phyloP scores from a whole-genome alignment of 2,797 vertebrate genomes.

The Gymnothorax reevesii region DNA sequence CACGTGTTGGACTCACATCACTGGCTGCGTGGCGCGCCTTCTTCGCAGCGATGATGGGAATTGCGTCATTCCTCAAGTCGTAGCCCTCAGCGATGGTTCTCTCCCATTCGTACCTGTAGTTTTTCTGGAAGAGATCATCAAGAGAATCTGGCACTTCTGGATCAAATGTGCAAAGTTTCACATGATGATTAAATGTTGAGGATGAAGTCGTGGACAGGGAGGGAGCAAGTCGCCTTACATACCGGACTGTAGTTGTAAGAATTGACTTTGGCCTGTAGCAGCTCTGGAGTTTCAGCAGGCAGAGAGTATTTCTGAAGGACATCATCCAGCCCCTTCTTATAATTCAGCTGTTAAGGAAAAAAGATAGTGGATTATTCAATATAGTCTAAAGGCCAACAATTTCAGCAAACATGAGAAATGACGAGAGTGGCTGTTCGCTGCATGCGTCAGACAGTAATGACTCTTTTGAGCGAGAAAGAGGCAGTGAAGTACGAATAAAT shows the following conservation, averaged over 20 bases:
- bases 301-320: conserved; percentile 89
- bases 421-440: neutral
- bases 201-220: neutral
- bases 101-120: conserved; percentile 83
- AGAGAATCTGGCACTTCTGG: neutral
- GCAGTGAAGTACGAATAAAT: neutral
- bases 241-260: conserved; percentile 94
- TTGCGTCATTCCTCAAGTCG: conserved; percentile 81
- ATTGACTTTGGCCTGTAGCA: conserved; percentile 91
- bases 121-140: conserved; percentile 72
- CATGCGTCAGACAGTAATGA: neutral
- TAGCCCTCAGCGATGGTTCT: conserved; percentile 83
- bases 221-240: neutral
- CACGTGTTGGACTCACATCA: conserved; percentile 75
- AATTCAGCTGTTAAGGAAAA: conserved; percentile 72
- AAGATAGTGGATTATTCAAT: neutral
- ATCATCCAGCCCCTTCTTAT: conserved; percentile 90
- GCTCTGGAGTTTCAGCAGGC: conserved; percentile 85
- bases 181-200: neutral
- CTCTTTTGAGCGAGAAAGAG: neutral
- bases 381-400: neutral
- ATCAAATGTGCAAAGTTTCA: neutral
- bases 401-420: neutral
- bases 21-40: conserved; percentile 83
- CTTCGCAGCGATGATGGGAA: conserved; percentile 86